These are phyloP conservation scores for Lepidothrix coronata DNA, from an alignment of 2,113 vertebrate genomes.

Conservation along the genomic window DNA sequence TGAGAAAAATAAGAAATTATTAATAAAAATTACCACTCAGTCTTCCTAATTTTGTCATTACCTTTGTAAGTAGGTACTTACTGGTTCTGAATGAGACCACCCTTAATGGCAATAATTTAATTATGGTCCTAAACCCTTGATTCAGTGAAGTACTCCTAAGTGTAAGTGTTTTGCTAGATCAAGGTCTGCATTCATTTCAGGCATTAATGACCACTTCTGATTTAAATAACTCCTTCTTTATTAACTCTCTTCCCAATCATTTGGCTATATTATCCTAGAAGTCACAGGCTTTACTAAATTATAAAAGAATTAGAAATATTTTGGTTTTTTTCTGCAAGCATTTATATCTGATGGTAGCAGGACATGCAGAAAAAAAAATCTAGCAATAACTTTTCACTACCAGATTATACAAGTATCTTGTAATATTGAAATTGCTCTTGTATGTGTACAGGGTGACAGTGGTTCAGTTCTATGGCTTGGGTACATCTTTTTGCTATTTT, in stretches of 20 bases:
- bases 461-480: neutral
- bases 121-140: neutral
- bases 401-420: neutral
- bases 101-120: neutral
- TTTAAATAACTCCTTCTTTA: neutral
- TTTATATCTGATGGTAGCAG: neutral
- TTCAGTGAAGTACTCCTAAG: neutral
- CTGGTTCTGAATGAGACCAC: neutral
- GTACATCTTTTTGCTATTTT: neutral
- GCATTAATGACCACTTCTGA: neutral
- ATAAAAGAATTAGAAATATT: neutral
- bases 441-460: neutral
- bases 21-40: neutral
- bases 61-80: neutral
- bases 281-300: neutral
- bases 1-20: neutral
- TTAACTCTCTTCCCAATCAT: neutral
- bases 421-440: neutral
- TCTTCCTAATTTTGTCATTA: neutral
- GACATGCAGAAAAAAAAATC: neutral
- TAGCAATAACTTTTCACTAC: neutral
- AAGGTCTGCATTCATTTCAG: neutral
- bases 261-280: neutral
- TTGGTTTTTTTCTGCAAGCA: fast-evolving
- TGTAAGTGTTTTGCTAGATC: neutral